Conservation (phyloP, 2,888 invertebrate species). For the Cataglyphis cursor region DNA sequence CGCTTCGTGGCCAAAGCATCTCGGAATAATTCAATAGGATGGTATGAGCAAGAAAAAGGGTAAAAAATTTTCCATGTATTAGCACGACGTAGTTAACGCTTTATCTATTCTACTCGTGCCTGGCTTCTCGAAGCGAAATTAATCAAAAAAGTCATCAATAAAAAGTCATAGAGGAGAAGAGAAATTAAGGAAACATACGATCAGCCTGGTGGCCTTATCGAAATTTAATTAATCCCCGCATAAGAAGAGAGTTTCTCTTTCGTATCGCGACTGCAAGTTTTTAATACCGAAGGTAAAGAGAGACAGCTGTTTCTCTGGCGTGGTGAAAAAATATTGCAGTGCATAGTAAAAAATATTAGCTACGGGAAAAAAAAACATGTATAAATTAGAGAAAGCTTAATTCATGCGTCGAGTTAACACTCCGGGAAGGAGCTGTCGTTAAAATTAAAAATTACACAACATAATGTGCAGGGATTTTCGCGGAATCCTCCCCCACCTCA, state of each 20-base stretch:
- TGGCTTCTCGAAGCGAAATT: slow-evolving; percentile 1
- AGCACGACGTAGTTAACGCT: not conserved
- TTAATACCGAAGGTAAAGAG: not conserved
- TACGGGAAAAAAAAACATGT: not conserved
- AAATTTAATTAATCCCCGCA: slow-evolving; percentile 50
- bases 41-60: not conserved
- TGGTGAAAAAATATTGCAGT: not conserved
- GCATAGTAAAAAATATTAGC: not conserved
- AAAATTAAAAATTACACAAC: not conserved
- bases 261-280: not conserved
- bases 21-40: not conserved
- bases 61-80: not conserved
- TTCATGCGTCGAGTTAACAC: not conserved
- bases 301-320: not conserved
- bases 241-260: slow-evolving; percentile 25
- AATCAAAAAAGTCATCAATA: not conserved
- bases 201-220: slow-evolving; percentile 7
- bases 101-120: not conserved
- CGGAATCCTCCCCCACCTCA: too few relatives aligned
- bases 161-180: not conserved
- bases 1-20: not conserved
- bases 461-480: too few relatives aligned
- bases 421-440: not conserved
- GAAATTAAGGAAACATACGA: slow-evolving; percentile 6
- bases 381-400: not conserved